Conservation (phyloP, 2,797 vertebrate species). For the Tapera naevia region DNA sequence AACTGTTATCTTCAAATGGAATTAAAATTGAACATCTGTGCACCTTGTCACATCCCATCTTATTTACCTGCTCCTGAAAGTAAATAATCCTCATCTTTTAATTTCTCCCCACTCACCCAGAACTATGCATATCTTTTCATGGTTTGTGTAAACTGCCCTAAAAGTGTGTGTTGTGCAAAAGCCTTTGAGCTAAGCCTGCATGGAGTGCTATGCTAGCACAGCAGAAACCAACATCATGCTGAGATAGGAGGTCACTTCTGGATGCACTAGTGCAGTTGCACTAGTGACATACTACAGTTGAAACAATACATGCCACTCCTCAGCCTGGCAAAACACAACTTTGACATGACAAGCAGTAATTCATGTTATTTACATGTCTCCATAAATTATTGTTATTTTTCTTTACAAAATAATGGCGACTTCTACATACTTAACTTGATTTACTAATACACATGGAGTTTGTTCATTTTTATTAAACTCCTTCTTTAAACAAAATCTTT, state of each 20-base stretch:
- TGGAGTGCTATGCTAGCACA: accelerated
- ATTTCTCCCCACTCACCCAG: neutral
- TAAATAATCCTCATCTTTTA: neutral
- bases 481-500: neutral
- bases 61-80: neutral
- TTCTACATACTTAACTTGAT: neutral
- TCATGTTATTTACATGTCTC: neutral
- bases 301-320: neutral
- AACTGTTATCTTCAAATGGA: neutral
- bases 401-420: neutral
- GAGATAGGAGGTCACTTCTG: neutral
- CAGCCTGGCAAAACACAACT: neutral
- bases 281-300: neutral
- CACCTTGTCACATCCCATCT: neutral
- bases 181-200: neutral
- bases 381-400: neutral
- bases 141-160: neutral
- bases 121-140: neutral
- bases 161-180: neutral
- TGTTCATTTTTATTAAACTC: neutral
- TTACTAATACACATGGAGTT: neutral
- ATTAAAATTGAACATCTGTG: neutral
- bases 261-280: neutral
- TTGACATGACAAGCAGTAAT: neutral
- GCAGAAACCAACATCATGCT: neutral